A percentile compares a stretch with the other conserved stretches of the same genome.
phyloP scores from a whole-genome alignment of 64 coral and sea anemone genomes.

The Pachyseris speciosa region DNA sequence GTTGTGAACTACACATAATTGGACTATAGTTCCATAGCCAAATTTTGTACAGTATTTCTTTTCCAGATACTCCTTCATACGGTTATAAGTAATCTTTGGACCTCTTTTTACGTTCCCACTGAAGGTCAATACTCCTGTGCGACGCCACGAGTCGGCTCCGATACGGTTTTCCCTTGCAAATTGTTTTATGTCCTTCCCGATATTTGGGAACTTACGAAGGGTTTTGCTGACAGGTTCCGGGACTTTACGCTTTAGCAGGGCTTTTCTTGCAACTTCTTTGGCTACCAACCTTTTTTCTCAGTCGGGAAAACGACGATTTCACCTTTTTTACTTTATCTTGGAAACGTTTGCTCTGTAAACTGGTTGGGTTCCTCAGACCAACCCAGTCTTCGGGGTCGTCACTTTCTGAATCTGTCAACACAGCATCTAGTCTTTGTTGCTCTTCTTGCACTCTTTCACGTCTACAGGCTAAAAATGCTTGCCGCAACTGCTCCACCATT shows the following conservation, averaged over 20 bases:
- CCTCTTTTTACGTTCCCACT: conserved; percentile 60
- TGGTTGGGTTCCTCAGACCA: not conserved
- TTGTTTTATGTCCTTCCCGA: conserved; percentile 37
- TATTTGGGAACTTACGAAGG: conserved; percentile 39
- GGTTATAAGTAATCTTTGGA: conserved; percentile 45
- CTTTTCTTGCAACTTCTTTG: conserved; percentile 1
- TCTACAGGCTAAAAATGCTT: conserved; percentile 40
- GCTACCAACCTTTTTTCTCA: not conserved
- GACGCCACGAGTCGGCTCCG: conserved; percentile 57
- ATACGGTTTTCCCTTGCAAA: conserved; percentile 45
- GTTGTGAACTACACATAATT: conserved; percentile 45
- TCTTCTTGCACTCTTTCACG: conserved; percentile 11
- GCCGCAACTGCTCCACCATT: conserved; percentile 25
- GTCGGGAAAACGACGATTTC: conserved; percentile 25
- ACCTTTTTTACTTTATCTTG: conserved; percentile 19
- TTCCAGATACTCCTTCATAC: conserved; percentile 30
- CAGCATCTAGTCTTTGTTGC: conserved; percentile 7
- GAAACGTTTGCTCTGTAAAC: not conserved
- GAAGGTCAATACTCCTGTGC: conserved; percentile 47
- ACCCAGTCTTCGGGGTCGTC: conserved; percentile 1
- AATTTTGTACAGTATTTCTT: conserved; percentile 38
- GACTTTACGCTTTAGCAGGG: conserved; percentile 44
- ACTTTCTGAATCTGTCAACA: conserved; percentile 56
- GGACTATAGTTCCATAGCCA: conserved; percentile 60
- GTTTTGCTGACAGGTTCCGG: not conserved